Percentiles rank a stretch among this genome's conserved stretches.
phyloP scores from a whole-genome alignment of 2,888 invertebrate species.

The Coremacera marginata region DNA sequence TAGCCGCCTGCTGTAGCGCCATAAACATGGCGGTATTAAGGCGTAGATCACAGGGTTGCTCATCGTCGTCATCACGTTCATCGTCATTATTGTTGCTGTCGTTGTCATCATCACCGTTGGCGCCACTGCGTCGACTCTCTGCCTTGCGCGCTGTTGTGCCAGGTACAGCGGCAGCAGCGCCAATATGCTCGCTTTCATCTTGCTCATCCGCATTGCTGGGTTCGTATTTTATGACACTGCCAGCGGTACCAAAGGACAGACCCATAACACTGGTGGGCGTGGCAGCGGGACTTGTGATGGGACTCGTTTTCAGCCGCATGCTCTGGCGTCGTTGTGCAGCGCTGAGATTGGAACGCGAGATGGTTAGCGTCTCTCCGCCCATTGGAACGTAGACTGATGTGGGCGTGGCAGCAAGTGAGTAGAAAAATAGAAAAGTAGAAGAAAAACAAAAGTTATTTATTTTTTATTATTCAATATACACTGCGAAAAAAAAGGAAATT shows the following conservation, averaged over 20 bases:
- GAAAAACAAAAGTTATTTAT: conserved; percentile 32
- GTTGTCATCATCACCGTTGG: conserved; percentile 19
- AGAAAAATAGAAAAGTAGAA: conserved; percentile 38
- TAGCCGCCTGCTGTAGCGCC: conserved; percentile 55
- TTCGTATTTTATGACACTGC: conserved; percentile 61
- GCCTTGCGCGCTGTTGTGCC: conserved; percentile 48
- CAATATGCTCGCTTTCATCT: conserved; percentile 46
- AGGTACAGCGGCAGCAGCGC: conserved; percentile 48
- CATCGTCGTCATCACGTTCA: conserved; percentile 56
- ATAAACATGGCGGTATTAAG: conserved; percentile 60
- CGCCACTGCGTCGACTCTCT: conserved; percentile 29
- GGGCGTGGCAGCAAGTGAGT: conserved; percentile 33
- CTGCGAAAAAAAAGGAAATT: not conserved
- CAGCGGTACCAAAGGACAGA: conserved; percentile 17
- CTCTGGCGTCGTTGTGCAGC: conserved; percentile 51
- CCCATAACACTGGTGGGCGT: conserved; percentile 48
- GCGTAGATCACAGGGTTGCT: conserved; percentile 68
- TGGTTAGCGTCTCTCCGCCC: conserved; percentile 35
- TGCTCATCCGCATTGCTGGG: conserved; percentile 56
- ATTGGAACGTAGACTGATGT: conserved; percentile 25
- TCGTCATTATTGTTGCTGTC: conserved; percentile 50
- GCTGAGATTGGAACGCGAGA: conserved; percentile 17
- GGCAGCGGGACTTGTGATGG: conserved; percentile 60
- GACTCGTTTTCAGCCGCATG: conserved; percentile 61
- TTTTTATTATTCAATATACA: conserved; percentile 11